Conservation (phyloP, 2,113 vertebrate species). For the Hystrix brachyura region DNA sequence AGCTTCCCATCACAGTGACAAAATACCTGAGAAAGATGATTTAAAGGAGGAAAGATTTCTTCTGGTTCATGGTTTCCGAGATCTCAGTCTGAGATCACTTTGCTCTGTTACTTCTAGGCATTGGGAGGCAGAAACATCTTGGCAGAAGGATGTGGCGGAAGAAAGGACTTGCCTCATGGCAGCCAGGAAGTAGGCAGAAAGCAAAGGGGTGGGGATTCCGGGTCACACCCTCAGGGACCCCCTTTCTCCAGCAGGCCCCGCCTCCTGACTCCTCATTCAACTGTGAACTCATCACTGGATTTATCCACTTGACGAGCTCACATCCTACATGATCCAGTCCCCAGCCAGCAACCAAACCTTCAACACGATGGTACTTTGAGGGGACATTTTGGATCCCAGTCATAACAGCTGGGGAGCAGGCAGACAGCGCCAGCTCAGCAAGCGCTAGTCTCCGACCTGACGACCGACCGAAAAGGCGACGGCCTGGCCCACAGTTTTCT, state of each 20-base stretch:
- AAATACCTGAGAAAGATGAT: background rate
- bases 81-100: background rate
- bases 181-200: background rate
- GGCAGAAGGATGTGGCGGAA: background rate
- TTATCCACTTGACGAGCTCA: background rate
- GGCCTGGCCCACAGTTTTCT: background rate
- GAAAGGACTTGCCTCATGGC: background rate
- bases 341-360: background rate
- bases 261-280: background rate
- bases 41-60: background rate
- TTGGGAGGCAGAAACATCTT: background rate
- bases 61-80: background rate
- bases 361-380: background rate
- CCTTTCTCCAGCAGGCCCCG: background rate
- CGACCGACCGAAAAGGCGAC: background rate
- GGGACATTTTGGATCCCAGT: background rate
- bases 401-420: background rate
- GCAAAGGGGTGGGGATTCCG: background rate
- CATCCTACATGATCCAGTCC: background rate
- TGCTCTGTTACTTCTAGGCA: background rate
- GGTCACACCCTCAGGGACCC: background rate
- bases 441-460: background rate
- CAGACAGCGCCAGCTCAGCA: accelerated
- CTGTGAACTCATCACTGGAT: background rate
- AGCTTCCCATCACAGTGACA: background rate